These are phyloP conservation scores for Emmelina monodactyla DNA, from an alignment of 2,888 invertebrate species.

Conservation along the genomic window DNA sequence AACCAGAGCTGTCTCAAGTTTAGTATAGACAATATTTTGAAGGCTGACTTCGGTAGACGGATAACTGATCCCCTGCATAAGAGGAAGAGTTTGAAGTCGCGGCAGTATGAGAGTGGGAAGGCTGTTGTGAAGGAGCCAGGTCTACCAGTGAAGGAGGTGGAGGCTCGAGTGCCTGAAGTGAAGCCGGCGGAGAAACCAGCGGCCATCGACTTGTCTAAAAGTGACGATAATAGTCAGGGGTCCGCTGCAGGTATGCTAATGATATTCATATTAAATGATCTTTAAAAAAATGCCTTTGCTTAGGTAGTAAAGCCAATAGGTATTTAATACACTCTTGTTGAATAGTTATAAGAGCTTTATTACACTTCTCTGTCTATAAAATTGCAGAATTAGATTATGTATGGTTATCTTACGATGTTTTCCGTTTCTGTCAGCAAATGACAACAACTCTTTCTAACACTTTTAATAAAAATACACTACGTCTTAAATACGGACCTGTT, in stretches of 20 bases:
- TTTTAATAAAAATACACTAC: too few species aligned
- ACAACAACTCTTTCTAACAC: too few species aligned
- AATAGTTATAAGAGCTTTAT: too few species aligned
- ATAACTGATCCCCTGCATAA: slow-evolving; percentile 74
- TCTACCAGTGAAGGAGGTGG: slow-evolving; percentile 29
- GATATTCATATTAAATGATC: too few species aligned
- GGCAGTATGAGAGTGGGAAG: slow-evolving; percentile 32
- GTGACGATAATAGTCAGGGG: slow-evolving; percentile 51
- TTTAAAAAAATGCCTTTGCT: too few species aligned
- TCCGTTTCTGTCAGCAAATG: too few species aligned
- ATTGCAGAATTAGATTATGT: too few species aligned
- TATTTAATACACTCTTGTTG: too few species aligned
- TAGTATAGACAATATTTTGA: slow-evolving; percentile 86
- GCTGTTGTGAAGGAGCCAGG: slow-evolving; percentile 36
- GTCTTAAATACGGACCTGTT: too few species aligned
- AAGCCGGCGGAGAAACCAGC: slow-evolving; percentile 42
- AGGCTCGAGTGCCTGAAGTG: slow-evolving; percentile 46
- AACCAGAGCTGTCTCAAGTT: slow-evolving; percentile 74
- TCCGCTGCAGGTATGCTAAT: slow-evolving; percentile 50
- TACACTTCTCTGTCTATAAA: too few species aligned
- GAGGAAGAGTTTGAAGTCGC: slow-evolving; percentile 50
- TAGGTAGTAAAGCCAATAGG: too few species aligned
- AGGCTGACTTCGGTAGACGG: slow-evolving; percentile 82
- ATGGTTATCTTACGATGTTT: too few species aligned
- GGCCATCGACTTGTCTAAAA: slow-evolving; percentile 53